Evolutionary conservation across 2,888 invertebrate species (phyloP), one percentile per base, ranked within the genome.

Genomic region (Eulithis prunata): DNA sequence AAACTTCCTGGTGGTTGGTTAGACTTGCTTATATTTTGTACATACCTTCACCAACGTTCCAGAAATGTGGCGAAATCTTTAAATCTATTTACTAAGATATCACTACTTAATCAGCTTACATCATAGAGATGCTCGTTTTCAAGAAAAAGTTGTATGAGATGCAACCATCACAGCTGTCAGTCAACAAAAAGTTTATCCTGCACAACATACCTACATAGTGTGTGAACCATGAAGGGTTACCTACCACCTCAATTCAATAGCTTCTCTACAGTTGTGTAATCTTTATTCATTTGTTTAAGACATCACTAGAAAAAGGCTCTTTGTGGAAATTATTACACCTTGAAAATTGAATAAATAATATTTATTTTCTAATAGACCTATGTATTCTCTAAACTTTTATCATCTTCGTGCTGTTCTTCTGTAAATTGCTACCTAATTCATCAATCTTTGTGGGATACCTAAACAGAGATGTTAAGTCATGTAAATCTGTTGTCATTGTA

Each of bases 121-220:
- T 8, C 28, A 28, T 28, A 4, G 4, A 51, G 5, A 6, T 51
- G 21, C 41, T 55, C 38, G 38, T 12, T 43, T 47, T 13, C 55
- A 55, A 55, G 12, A 43, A 28, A 55, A 55, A 5, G 21, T n/a
- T 43, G 32, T 2, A 46, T 45, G 38, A n/a, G 55, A 28, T 38
- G n/a, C 61, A 53, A 11, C 47, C 46, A 7, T 45, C n/a, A 52
- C 57, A 51, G 55, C 56, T 62, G 62, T 56, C 62, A 62, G 41
- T 61, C 21, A 54, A 14, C 45, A 38, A 54, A 61, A 49, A 61
- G 36, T 21, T 12, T 46, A 14, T 2, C 10, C 11, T 49, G 21
- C 1, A 21, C 21, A 21, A 21, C 21, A 21, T 21, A 21, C 21
- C 21, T 21, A 21, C 21, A 21, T 21, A 21, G 21, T 21, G 6